A percentile compares a stretch with the other conserved stretches of the same genome.
These are phyloP conservation scores for Polypedilum pembai DNA, from an alignment of 1,140 invertebrate genomes.

Conservation along the genomic window DNA sequence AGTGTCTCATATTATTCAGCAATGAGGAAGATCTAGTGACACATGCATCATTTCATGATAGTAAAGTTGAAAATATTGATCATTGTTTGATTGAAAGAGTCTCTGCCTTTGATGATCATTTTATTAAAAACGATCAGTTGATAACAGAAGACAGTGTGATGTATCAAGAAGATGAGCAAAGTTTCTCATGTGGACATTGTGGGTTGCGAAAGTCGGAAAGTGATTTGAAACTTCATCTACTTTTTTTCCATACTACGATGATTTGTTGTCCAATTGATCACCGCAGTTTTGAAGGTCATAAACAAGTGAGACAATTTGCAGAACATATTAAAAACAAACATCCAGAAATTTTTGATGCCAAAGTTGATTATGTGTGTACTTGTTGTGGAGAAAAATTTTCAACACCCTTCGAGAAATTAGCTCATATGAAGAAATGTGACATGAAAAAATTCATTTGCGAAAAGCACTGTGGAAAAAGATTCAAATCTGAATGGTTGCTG, in stretches of 20 bases:
- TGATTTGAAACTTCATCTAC: neutral
- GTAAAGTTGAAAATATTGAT: neutral
- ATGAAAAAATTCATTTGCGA: neutral
- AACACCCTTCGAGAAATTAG: neutral
- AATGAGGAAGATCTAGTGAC: neutral
- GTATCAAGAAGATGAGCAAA: neutral
- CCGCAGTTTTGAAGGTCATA: neutral
- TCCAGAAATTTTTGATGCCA: neutral
- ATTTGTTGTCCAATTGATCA: neutral
- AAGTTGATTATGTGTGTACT: neutral
- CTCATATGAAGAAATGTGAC: neutral
- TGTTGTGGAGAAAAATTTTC: neutral
- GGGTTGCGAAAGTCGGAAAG: neutral
- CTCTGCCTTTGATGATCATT: neutral
- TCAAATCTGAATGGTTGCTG: neutral
- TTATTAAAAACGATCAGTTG: neutral
- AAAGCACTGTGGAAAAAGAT: neutral
- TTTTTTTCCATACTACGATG: neutral
- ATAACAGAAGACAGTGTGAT: neutral
- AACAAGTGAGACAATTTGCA: conserved; percentile 1
- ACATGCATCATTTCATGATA: neutral
- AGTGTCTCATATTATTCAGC: neutral
- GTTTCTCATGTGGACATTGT: neutral
- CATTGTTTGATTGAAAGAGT: neutral
- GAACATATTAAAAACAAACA: conserved; percentile 8